Evolutionary conservation across 1,140 invertebrate genomes (phyloP).

Genomic region (Cyclargus thomasi): DNA sequence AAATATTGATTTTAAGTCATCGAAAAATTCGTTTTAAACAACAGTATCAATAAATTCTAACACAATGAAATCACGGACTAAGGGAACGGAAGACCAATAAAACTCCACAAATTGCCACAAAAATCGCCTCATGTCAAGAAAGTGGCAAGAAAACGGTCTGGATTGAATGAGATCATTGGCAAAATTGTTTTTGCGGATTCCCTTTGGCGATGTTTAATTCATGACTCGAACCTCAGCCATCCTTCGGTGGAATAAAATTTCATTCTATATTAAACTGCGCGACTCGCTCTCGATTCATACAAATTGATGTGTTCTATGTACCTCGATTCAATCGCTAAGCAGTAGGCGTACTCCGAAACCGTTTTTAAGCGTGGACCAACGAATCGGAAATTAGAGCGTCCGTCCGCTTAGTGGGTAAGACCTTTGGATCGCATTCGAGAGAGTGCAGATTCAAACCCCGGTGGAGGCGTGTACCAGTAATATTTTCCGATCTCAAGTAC

Average conservation of each 20-base stretch:
- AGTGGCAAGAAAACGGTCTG: constrained; percentile 27
- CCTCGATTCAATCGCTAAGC: background rate
- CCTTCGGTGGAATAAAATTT: constrained; percentile 34
- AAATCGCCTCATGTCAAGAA: constrained; percentile 27
- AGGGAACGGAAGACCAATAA: constrained; percentile 20
- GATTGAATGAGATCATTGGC: constrained; percentile 47
- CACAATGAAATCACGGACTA: background rate
- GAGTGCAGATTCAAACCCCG: too few relatives aligned
- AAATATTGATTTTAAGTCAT: background rate
- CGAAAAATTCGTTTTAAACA: background rate
- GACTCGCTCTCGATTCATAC: constrained; percentile 1
- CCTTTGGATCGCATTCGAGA: too few relatives aligned
- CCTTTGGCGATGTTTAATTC: constrained; percentile 58
- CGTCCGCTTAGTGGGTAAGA: too few relatives aligned
- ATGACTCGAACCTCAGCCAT: constrained; percentile 39
- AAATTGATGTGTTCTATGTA: background rate
- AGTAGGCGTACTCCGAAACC: too few relatives aligned
- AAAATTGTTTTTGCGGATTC: constrained; percentile 39
- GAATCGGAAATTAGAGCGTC: too few relatives aligned
- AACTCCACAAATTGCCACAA: constrained; percentile 24
- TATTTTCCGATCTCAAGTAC: too few relatives aligned
- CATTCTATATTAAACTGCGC: constrained; percentile 6
- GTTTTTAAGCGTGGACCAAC: too few relatives aligned
- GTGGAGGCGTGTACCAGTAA: too few relatives aligned
- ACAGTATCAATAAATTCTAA: constrained; percentile 10